Conservation (phyloP, 2,797 vertebrate species). For the Chiloscyllium punctatum region DNA sequence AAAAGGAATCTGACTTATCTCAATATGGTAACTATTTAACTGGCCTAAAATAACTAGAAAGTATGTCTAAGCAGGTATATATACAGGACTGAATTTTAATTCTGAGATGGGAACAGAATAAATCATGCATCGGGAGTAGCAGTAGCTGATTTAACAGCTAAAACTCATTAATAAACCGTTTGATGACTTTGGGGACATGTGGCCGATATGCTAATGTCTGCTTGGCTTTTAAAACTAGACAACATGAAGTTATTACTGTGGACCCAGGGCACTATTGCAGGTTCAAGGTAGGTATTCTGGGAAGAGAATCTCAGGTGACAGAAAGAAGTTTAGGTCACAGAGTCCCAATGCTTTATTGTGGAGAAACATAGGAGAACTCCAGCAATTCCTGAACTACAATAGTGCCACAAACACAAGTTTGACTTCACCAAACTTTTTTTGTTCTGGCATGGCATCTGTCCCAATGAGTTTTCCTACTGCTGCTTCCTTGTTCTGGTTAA, state of each 20-base stretch:
- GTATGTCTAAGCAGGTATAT: background rate
- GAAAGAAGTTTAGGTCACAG: background rate
- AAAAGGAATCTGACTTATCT: slow-evolving; percentile 47
- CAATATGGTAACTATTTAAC: slow-evolving; percentile 37
- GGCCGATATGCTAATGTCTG: too few species aligned
- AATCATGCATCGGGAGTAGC: background rate
- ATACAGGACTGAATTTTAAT: background rate
- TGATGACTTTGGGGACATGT: background rate
- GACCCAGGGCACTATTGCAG: background rate
- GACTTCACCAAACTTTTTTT: background rate
- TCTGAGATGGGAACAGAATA: background rate
- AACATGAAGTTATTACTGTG: too few species aligned
- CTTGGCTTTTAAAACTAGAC: background rate
- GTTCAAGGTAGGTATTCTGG: background rate
- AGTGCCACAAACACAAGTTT: background rate
- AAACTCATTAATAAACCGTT: background rate
- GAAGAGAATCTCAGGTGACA: background rate
- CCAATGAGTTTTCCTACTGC: background rate
- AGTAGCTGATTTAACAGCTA: background rate
- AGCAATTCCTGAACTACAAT: background rate
- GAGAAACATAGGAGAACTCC: background rate
- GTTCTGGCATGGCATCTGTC: background rate
- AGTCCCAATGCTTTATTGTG: background rate
- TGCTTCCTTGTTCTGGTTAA: background rate
- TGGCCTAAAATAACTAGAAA: background rate